Percentiles rank a stretch among this genome's conserved stretches.
These are phyloP conservation scores for Pyralis farinalis DNA, from an alignment of 2,888 invertebrate genomes.

Conservation along the genomic window DNA sequence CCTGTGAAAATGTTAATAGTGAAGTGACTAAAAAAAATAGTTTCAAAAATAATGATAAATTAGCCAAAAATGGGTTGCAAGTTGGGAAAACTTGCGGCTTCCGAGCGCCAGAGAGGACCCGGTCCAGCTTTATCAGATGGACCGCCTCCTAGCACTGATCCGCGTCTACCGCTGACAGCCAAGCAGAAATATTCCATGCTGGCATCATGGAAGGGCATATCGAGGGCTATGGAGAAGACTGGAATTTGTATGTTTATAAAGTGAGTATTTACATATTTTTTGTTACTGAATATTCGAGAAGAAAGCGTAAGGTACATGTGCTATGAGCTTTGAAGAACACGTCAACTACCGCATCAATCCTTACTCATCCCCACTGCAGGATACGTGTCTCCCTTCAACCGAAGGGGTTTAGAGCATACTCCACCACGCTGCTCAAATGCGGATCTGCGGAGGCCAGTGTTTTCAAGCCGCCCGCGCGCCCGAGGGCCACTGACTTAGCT, in stretches of 20 bases:
- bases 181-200: slow-evolving; percentile 94
- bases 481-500: too few species aligned
- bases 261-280: too few species aligned
- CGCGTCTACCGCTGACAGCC: slow-evolving; percentile 90
- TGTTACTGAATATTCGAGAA: too few species aligned
- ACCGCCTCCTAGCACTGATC: slow-evolving; percentile 87
- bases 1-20: not conserved
- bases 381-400: too few species aligned
- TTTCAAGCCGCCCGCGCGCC: too few species aligned
- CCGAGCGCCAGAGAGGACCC: slow-evolving; percentile 68
- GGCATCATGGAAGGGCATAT: slow-evolving; percentile 95
- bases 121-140: slow-evolving; percentile 70
- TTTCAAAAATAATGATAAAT: slow-evolving; percentile 9
- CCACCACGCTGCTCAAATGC: too few species aligned
- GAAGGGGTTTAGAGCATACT: too few species aligned
- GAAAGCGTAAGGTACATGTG: too few species aligned
- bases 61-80: slow-evolving; percentile 86
- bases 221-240: slow-evolving; percentile 92
- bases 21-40: not conserved
- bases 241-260: slow-evolving; percentile 95
- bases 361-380: too few species aligned
- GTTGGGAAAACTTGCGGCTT: slow-evolving; percentile 86
- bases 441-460: too few species aligned
- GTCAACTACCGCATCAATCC: too few species aligned
- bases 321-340: too few species aligned